Percentiles rank a stretch among this genome's conserved stretches.
phyloP scores from a whole-genome alignment of 2,113 vertebrate species.

The Oncorhynchus mykiss region DNA sequence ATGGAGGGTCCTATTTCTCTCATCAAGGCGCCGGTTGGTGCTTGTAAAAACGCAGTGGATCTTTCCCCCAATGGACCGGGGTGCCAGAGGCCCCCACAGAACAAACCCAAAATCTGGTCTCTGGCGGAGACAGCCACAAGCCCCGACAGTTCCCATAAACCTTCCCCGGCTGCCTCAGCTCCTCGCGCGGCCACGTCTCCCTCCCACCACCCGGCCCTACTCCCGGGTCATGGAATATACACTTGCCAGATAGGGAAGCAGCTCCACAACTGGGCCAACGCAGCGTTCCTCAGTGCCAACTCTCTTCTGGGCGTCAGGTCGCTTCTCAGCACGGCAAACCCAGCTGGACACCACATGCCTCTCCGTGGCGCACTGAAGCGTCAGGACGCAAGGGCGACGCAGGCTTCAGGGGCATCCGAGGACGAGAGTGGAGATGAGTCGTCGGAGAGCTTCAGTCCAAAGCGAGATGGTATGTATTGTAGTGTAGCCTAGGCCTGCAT shows the following conservation, averaged over 20 bases:
- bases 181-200: slow-evolving; percentile 68
- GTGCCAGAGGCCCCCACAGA: slow-evolving; percentile 83
- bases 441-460: slow-evolving; percentile 85
- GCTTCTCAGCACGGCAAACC: slow-evolving; percentile 82
- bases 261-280: slow-evolving; percentile 96
- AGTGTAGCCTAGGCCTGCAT: neutral
- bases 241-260: slow-evolving; percentile 98
- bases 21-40: slow-evolving; percentile 76
- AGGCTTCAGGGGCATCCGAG: slow-evolving; percentile 72
- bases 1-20: slow-evolving; percentile 75
- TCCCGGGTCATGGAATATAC: slow-evolving; percentile 96
- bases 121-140: slow-evolving; percentile 95
- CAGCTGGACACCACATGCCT: slow-evolving; percentile 70
- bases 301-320: slow-evolving; percentile 94
- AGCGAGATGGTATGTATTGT: slow-evolving; percentile 82
- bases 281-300: slow-evolving; percentile 92
- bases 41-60: slow-evolving; percentile 73
- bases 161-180: slow-evolving; percentile 61
- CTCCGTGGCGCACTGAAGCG: slow-evolving; percentile 75
- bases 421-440: slow-evolving; percentile 85
- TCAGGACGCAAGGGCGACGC: slow-evolving; percentile 68
- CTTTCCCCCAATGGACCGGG: slow-evolving; percentile 76
- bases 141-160: slow-evolving; percentile 86
- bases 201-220: slow-evolving; percentile 88
- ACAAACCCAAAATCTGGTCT: slow-evolving; percentile 99